Percentiles rank a stretch among this genome's conserved stretches.
These are phyloP conservation scores for Gymnocephalus cernua DNA, from an alignment of 2,113 vertebrate genomes.

Conservation along the genomic window DNA sequence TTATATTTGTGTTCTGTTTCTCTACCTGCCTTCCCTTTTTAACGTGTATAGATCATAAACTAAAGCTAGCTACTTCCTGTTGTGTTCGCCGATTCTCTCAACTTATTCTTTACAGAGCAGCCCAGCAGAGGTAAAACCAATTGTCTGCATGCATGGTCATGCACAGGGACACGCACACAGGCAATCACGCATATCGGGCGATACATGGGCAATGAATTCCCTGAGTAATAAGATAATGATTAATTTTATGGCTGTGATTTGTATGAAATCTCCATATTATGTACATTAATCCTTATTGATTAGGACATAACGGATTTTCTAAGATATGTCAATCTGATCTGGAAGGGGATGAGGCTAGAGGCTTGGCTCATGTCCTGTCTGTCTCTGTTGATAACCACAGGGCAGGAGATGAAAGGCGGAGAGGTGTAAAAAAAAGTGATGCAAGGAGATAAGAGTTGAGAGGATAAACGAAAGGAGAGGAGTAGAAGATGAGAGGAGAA, in stretches of 20 bases:
- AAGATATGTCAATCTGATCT: constrained; percentile 53
- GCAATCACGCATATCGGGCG: constrained; percentile 18
- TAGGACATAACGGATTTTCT: constrained; percentile 45
- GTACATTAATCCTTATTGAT: constrained; percentile 62
- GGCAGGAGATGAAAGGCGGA: constrained; percentile 57
- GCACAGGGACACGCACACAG: constrained; percentile 8
- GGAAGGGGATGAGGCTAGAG: constrained; percentile 35
- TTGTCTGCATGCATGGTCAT: not conserved
- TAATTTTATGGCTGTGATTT: constrained; percentile 47
- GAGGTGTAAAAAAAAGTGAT: constrained; percentile 55
- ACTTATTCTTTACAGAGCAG: constrained; percentile 12
- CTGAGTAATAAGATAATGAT: constrained; percentile 56
- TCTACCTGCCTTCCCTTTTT: not conserved
- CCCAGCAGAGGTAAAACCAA: not conserved
- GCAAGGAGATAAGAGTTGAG: constrained; percentile 67
- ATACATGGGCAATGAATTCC: constrained; percentile 31
- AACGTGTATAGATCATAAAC: not conserved
- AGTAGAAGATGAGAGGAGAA: constrained; percentile 40
- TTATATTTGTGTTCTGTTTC: not conserved
- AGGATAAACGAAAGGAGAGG: constrained; percentile 55
- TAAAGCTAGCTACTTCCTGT: not conserved
- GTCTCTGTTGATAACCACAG: constrained; percentile 70
- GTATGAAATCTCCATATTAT: constrained; percentile 41
- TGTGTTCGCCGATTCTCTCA: not conserved
- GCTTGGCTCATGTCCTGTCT: constrained; percentile 53